Percentiles rank a stretch among this genome's conserved stretches.
Evolutionary conservation across 2,113 vertebrate species (phyloP).

Genomic region (Symphodus melops): DNA sequence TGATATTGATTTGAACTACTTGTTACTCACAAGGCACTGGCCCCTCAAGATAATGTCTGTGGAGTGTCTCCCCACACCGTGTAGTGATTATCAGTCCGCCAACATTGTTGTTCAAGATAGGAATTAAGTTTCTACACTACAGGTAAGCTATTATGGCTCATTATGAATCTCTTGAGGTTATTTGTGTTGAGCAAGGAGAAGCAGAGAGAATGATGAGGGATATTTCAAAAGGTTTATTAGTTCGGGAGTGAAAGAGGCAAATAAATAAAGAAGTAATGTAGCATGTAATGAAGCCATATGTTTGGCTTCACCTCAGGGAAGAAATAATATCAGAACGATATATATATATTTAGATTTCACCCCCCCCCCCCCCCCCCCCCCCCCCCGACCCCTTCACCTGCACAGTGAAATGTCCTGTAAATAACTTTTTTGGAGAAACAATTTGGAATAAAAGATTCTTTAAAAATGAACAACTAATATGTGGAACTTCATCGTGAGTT

Average conservation of each 20-base stretch:
- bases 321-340: conserved; percentile 12
- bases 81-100: conserved; percentile 67
- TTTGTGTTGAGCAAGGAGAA: neutral
- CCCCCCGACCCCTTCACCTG: too few relatives aligned
- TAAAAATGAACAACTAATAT: neutral
- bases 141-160: conserved; percentile 58
- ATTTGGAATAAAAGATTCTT: neutral
- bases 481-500: neutral
- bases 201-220: neutral
- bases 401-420: too few relatives aligned
- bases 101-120: conserved; percentile 54
- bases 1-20: conserved; percentile 73
- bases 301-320: conserved; percentile 30
- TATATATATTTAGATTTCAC: conserved; percentile 32
- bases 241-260: conserved; percentile 14
- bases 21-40: conserved; percentile 53
- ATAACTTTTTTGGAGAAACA: too few relatives aligned
- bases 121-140: conserved; percentile 48
- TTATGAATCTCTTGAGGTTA: conserved; percentile 44
- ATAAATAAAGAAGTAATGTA: conserved; percentile 54
- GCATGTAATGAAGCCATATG: conserved; percentile 57
- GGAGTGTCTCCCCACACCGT: conserved; percentile 59
- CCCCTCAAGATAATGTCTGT: conserved; percentile 60
- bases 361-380: neutral
- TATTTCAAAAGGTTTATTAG: conserved; percentile 36